Base-by-base conservation (phyloP, 2,113 vertebrate species). In the Cariama cristata region DNA sequence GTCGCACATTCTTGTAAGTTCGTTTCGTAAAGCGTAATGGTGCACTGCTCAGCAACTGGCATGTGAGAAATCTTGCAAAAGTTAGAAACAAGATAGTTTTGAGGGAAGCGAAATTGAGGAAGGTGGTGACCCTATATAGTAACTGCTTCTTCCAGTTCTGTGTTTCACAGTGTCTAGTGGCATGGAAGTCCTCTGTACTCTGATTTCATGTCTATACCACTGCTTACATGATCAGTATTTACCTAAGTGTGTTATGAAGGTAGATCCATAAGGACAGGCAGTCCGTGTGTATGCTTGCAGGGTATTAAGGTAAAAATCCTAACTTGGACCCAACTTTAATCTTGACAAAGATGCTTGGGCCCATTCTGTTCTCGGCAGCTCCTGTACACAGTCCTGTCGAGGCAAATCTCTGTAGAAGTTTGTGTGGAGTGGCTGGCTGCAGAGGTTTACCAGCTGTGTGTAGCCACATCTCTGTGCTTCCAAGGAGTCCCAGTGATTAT, bases 341-440 rank as follows among this genome's bases (percentile, higher is more conserved):
- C 42, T 32, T 69, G 40, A 49, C 28, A 44, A 42, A 91, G 28
- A 18, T 47, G 13, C 11, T 9, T 4, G 5, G 40, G 26, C 22
- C 44, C 12, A 13, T 72, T 92, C n/a, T 50, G 19, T n/a, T 71
- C 33, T 33, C 77, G 60, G 32, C 44, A 85, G 45, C 60, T 79
- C 49, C 35, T 1, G 1, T 32, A 4, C 6, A 4, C 3, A 0
- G 45, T 56, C 28, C 23, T 28, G 10, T 45, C 12, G n/a, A 35
- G 38, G 32, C 21, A 55, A 35, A 47, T 44, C 12, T 84, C 35
- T 64, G 22, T 28, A 23, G 23, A 53, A 47, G 14, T 27, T 79
- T 73, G 73, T 21, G 3, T 8, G 33, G 53, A 86, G 35, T 0
- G 1, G 14, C 30, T 35, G 62, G 30, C 45, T 58, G 49, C 58